These are phyloP conservation scores for Morus bassanus DNA, from an alignment of 2,797 vertebrate genomes.

Conservation along the genomic window DNA sequence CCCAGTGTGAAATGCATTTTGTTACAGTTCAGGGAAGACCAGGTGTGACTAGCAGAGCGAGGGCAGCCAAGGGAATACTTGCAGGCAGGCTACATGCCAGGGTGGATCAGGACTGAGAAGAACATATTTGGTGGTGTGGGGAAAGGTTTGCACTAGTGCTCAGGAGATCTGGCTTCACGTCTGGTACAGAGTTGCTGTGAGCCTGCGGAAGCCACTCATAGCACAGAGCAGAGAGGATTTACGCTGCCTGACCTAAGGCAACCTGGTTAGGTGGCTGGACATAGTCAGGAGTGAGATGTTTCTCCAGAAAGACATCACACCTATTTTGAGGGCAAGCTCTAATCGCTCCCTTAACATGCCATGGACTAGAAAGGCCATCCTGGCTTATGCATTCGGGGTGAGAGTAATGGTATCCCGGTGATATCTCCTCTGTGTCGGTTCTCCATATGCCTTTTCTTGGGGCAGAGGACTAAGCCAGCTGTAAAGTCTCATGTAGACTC, in stretches of 20 bases:
- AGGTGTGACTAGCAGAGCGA: neutral
- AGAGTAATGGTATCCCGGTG: too few species aligned
- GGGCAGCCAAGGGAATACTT: neutral
- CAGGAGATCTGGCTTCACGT: neutral
- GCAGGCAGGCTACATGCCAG: fast-evolving
- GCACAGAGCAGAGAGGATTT: neutral
- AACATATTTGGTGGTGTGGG: neutral
- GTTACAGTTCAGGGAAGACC: neutral
- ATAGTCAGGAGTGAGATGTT: neutral
- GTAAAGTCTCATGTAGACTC: neutral
- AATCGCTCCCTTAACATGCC: neutral
- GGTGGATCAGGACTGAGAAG: neutral
- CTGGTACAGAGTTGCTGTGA: neutral
- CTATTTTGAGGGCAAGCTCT: neutral
- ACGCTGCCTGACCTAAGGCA: neutral
- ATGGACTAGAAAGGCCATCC: neutral
- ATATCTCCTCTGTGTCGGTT: neutral
- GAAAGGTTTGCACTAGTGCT: neutral
- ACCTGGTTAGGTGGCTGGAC: neutral
- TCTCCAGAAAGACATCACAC: neutral
- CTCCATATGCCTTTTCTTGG: neutral
- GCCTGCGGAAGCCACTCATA: neutral
- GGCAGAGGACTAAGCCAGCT: neutral
- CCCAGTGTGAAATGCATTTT: neutral
- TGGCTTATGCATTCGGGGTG: neutral